Evolutionary conservation across 2,113 vertebrate species (phyloP), one percentile per base, ranked within the genome.

Genomic region (Hiodon tergisus): DNA sequence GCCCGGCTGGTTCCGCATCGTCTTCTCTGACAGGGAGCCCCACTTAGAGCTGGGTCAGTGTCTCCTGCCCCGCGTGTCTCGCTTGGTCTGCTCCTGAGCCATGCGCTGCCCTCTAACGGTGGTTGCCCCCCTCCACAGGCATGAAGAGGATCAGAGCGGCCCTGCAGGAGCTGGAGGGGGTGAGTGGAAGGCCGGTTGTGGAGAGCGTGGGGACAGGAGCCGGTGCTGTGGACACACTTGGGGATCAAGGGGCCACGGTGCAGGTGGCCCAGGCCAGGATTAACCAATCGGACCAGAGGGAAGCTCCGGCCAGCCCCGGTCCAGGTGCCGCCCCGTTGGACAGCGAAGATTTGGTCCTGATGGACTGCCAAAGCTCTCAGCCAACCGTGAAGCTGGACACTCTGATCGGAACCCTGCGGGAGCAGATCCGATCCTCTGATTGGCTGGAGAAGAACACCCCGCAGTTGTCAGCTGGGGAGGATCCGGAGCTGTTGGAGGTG

Each of bases 1-100:
- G 11, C 97, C 97, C 0, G 97, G 97, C 3, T 99, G 97, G 97
- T 98, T 99, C 85, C 93, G 97, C 14, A 81, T 99, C 8, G 83
- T 99, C 83, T 98, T 99, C 79, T 85, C 96, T 2, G 92, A 94
- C 78, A 85, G 92, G 72, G 88, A 88, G 31, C 85, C 86, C 59
- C 88, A 90, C 71, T 88, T 99, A 2, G 81, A 89, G 79, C 86
- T 98, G 54, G 97, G 97, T 94, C 61, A 91, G 95, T 90, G 5
- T 46, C 8, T 4, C 11, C 5, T 16, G 13, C 14, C 48, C 14
- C 53, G 6, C 65, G 46, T 10, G 4, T 3, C n/a, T 50, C 31
- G 2, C 13, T 10, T 59, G 50, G 6, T 10, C 46, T 16, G 54
- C 47, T 3, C 7, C 47, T 52, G 31, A 31, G 31, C 31, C 31